Conservation (phyloP, 2,113 vertebrate genomes). For the Nymphicus hollandicus region DNA sequence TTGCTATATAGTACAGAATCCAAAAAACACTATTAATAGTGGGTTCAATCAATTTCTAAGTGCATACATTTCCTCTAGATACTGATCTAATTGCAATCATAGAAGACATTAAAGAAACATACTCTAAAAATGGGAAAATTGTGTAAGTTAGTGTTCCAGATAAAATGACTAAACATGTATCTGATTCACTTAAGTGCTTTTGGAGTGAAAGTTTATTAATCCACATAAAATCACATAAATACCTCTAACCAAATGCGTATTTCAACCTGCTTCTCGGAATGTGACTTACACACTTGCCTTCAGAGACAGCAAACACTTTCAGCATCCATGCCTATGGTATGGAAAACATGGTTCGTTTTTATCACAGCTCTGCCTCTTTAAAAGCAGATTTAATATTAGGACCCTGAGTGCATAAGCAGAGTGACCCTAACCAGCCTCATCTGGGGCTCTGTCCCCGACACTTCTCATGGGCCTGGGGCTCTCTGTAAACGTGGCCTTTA, state of each 20-base stretch:
- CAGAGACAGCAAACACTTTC: not conserved
- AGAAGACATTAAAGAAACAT: constrained; percentile 60
- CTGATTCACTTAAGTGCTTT: constrained; percentile 45
- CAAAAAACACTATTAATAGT: constrained; percentile 58
- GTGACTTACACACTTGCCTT: not conserved
- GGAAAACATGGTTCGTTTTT: not conserved
- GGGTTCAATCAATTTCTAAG: constrained; percentile 61
- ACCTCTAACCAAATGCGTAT: not conserved
- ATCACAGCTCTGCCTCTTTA: not conserved
- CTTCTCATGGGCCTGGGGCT: not conserved
- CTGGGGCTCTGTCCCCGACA: not conserved
- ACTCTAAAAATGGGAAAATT: constrained; percentile 52
- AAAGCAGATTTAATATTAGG: not conserved
- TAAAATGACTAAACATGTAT: constrained; percentile 58
- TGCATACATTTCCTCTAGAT: constrained; percentile 67
- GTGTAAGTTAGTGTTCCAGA: not conserved
- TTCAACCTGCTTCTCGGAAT: not conserved
- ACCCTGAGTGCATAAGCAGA: not conserved
- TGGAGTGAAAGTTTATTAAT: constrained; percentile 51
- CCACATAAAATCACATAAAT: constrained; percentile 1
- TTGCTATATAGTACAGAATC: constrained; percentile 37
- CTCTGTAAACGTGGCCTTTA: accelerated
- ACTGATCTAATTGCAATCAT: constrained; percentile 71
- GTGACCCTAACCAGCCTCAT: no score
- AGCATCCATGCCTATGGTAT: not conserved